These are phyloP conservation scores for Ophion ventricosus DNA, from an alignment of 2,888 invertebrate species.

Conservation along the genomic window DNA sequence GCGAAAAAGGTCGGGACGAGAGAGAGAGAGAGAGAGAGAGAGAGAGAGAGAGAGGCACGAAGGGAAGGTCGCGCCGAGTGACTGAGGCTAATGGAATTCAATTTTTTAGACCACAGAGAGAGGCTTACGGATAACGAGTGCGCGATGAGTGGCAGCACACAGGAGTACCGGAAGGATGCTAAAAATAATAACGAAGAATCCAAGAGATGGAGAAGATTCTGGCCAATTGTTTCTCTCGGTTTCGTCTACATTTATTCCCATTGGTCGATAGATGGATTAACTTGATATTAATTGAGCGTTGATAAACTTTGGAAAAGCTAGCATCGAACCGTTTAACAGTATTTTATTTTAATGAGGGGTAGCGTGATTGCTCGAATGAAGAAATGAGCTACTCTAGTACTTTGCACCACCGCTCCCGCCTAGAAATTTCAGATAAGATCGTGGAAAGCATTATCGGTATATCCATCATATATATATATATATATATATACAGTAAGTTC, in stretches of 20 bases:
- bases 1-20: neutral
- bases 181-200: neutral
- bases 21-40: neutral
- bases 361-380: too few species aligned
- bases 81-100: slow-evolving; percentile 7
- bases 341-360: too few species aligned
- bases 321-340: too few species aligned
- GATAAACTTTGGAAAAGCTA: too few species aligned
- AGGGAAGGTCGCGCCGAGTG: neutral
- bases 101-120: slow-evolving; percentile 20
- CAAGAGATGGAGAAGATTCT: neutral
- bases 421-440: neutral
- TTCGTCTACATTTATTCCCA: neutral
- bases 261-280: too few species aligned
- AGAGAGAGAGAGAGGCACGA: neutral
- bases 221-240: neutral
- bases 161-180: neutral
- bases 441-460: neutral
- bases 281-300: too few species aligned
- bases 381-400: neutral
- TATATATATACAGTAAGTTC: neutral
- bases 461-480: neutral
- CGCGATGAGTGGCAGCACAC: neutral
- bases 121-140: slow-evolving; percentile 12
- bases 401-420: neutral